Evolutionary conservation across 2,797 vertebrate species (phyloP).

Genomic region (Sebastes kiyomatsui): DNA sequence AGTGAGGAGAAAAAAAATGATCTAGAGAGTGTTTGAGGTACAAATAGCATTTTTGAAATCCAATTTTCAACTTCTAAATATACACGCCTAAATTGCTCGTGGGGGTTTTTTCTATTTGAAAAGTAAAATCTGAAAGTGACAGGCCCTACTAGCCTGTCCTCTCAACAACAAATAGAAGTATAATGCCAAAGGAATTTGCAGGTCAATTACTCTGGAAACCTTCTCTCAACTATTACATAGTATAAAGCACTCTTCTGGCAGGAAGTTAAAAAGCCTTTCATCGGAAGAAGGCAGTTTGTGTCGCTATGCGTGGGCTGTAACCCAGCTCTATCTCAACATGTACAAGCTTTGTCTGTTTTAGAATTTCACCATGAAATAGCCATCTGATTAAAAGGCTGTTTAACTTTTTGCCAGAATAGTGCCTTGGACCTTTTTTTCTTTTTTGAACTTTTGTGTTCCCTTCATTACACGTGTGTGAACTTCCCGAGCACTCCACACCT

Average conservation of each 20-base stretch:
- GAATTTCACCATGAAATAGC: background rate
- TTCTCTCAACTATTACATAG: background rate
- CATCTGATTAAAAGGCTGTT: background rate
- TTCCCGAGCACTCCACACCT: background rate
- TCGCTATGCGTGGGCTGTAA: background rate
- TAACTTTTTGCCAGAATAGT: background rate
- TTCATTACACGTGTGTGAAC: background rate
- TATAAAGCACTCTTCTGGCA: background rate
- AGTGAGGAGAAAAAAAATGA: background rate
- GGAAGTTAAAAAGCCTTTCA: background rate
- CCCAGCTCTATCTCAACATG: background rate
- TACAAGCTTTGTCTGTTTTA: background rate
- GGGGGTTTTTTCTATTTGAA: fast-evolving
- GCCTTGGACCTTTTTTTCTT: background rate
- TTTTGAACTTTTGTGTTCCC: background rate
- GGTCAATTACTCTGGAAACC: background rate
- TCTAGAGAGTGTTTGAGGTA: background rate
- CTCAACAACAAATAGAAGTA: background rate
- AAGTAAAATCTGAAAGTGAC: background rate
- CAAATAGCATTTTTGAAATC: background rate
- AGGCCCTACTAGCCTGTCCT: background rate
- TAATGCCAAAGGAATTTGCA: background rate
- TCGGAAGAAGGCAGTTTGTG: background rate
- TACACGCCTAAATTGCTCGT: too few species aligned
- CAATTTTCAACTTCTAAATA: too few species aligned